These are phyloP conservation scores for Opisthograptis luteolata DNA, from an alignment of 2,888 invertebrate genomes.

Conservation along the genomic window DNA sequence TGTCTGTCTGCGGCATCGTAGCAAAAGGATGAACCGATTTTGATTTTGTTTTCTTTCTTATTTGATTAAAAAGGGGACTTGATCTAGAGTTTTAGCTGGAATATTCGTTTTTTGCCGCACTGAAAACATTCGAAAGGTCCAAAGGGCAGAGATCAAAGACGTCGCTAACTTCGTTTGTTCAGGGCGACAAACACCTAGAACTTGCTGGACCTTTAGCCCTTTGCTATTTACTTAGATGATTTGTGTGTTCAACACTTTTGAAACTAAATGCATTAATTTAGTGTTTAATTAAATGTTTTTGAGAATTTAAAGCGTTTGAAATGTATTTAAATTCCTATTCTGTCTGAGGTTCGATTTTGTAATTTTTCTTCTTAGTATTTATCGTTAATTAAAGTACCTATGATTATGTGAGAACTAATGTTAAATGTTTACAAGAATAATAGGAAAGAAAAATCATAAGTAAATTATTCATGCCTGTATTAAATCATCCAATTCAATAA, in stretches of 20 bases:
- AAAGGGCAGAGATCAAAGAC: slow-evolving; percentile 26
- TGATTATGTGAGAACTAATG: too few species aligned
- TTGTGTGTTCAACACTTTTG: slow-evolving; percentile 25
- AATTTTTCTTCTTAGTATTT: background rate
- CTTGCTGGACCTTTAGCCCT: slow-evolving; percentile 17
- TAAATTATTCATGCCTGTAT: slow-evolving; percentile 29
- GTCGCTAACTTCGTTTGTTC: slow-evolving; percentile 32
- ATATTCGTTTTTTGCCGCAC: too few species aligned
- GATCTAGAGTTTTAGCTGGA: too few species aligned
- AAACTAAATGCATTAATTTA: slow-evolving; percentile 16
- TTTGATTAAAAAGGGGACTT: too few species aligned
- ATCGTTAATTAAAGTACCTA: too few species aligned
- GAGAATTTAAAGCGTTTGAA: background rate
- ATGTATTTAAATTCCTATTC: slow-evolving; percentile 6
- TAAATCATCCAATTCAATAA: slow-evolving; percentile 24
- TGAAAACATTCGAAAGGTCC: slow-evolving; percentile 19
- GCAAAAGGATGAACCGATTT: too few species aligned
- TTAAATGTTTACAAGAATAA: too few species aligned
- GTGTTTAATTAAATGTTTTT: slow-evolving; percentile 5
- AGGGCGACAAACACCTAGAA: slow-evolving; percentile 27
- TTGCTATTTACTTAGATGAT: slow-evolving; percentile 28
- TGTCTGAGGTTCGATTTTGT: background rate
- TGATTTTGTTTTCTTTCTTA: too few species aligned
- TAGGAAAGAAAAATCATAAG: slow-evolving; percentile 14
- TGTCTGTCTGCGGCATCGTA: too few species aligned